Conservation (phyloP, 2,888 invertebrate species). For the Protophormia terraenovae region DNA sequence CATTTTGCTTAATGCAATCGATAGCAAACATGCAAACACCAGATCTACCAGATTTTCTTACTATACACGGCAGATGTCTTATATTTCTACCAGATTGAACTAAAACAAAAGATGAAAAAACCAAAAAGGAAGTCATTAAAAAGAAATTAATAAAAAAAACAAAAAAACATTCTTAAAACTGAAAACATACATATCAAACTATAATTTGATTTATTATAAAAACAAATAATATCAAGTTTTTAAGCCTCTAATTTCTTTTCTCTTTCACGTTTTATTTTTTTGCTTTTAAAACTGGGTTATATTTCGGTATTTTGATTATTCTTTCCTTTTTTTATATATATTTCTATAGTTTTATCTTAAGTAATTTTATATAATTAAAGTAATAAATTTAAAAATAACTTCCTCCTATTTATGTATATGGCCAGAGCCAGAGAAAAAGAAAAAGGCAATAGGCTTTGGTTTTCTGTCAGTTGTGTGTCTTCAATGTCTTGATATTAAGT, state of each 20-base stretch:
- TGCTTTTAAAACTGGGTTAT: slow-evolving; percentile 51
- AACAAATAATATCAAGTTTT: neutral
- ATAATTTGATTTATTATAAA: neutral
- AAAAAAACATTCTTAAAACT: neutral
- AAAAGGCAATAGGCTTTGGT: neutral
- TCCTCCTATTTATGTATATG: slow-evolving; percentile 39
- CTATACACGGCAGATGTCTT: slow-evolving; percentile 93
- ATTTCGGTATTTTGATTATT: slow-evolving; percentile 44
- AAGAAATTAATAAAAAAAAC: slow-evolving; percentile 6
- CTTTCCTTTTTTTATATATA: neutral
- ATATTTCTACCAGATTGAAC: slow-evolving; percentile 93
- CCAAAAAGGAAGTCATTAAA: slow-evolving; percentile 16
- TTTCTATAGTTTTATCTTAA: slow-evolving; percentile 17
- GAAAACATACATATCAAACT: neutral
- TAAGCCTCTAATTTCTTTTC: neutral
- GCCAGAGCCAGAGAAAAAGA: neutral
- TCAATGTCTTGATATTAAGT: neutral
- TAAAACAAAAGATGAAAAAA: slow-evolving; percentile 81
- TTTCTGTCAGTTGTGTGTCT: neutral
- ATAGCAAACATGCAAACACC: slow-evolving; percentile 97
- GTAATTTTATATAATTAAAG: slow-evolving; percentile 64
- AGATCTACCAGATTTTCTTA: slow-evolving; percentile 88
- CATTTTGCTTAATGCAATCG: slow-evolving; percentile 94
- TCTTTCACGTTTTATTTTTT: slow-evolving; percentile 6
- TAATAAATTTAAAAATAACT: slow-evolving; percentile 63